These are phyloP conservation scores for Stramonita haemastoma DNA, from an alignment of 2,888 invertebrate species.

Conservation along the genomic window DNA sequence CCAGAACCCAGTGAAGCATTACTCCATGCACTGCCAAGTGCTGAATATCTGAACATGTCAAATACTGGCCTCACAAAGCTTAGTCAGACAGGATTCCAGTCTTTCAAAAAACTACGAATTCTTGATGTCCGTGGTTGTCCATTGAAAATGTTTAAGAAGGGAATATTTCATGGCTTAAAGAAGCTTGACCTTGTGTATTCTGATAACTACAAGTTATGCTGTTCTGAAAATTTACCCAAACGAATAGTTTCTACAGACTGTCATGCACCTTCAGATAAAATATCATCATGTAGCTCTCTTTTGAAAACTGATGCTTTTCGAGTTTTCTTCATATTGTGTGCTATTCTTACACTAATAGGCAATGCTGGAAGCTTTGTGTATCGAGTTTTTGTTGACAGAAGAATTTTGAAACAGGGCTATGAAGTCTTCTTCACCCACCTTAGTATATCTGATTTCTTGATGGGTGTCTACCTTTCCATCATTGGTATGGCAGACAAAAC, in stretches of 20 bases:
- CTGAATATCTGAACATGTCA: not conserved
- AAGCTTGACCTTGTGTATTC: conserved; percentile 39
- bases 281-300: conserved; percentile 38
- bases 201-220: conserved; percentile 39
- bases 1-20: not conserved
- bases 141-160: not conserved
- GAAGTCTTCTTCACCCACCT: conserved; percentile 43
- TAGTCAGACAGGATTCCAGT: not conserved
- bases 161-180: not conserved
- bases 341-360: conserved; percentile 19
- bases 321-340: conserved; percentile 13
- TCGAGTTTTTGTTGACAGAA: not conserved
- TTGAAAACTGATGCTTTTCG: conserved; percentile 11
- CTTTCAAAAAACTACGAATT: not conserved
- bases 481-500: conserved; percentile 56
- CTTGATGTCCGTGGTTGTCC: conserved; percentile 22
- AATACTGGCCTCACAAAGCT: not conserved
- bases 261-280: conserved; percentile 28
- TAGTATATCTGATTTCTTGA: conserved; percentile 49
- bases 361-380: conserved; percentile 33
- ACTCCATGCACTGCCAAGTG: not conserved
- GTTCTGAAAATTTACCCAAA: not conserved
- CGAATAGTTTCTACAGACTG: not conserved
- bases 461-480: conserved; percentile 58
- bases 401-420: not conserved